phyloP scores from a whole-genome alignment of 2,888 invertebrate species.

The Alloscopus bannaensis region DNA sequence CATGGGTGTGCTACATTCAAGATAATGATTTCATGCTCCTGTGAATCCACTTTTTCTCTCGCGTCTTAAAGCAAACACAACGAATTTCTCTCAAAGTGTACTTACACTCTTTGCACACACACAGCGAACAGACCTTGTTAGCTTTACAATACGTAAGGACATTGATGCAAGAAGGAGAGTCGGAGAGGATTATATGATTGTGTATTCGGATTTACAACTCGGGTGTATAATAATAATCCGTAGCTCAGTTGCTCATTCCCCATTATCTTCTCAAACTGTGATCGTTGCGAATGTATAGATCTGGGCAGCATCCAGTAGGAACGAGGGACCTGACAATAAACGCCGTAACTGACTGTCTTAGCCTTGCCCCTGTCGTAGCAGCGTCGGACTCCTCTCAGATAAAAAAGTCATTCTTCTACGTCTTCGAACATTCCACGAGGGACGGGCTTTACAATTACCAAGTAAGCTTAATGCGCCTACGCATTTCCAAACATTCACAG shows the following conservation, averaged over 20 bases:
- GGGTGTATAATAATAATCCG: slow-evolving; percentile 38
- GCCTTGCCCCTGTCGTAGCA: slow-evolving; percentile 84
- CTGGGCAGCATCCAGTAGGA: slow-evolving; percentile 88
- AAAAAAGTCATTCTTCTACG: slow-evolving; percentile 85
- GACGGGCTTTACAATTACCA: slow-evolving; percentile 82
- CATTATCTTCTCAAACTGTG: slow-evolving; percentile 43
- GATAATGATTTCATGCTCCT: slow-evolving; percentile 62
- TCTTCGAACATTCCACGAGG: slow-evolving; percentile 88
- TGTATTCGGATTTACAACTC: neutral
- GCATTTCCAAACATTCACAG: no score
- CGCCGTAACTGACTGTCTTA: slow-evolving; percentile 90
- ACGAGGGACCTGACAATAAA: slow-evolving; percentile 90
- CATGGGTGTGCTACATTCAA: neutral
- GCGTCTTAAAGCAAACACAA: slow-evolving; percentile 23
- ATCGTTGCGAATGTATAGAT: slow-evolving; percentile 77
- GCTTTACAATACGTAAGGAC: no score
- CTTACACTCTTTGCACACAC: slow-evolving; percentile 1
- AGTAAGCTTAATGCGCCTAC: slow-evolving; percentile 55
- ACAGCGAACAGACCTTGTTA: slow-evolving; percentile 4
- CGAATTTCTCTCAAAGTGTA: slow-evolving; percentile 8
- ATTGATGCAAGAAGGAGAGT: neutral
- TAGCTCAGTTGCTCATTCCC: slow-evolving; percentile 40
- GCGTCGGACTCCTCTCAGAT: slow-evolving; percentile 84
- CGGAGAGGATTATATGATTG: neutral
- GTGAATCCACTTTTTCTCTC: slow-evolving; percentile 49